Conservation (phyloP, 2,113 vertebrate genomes). For the Stictonetta naevosa region DNA sequence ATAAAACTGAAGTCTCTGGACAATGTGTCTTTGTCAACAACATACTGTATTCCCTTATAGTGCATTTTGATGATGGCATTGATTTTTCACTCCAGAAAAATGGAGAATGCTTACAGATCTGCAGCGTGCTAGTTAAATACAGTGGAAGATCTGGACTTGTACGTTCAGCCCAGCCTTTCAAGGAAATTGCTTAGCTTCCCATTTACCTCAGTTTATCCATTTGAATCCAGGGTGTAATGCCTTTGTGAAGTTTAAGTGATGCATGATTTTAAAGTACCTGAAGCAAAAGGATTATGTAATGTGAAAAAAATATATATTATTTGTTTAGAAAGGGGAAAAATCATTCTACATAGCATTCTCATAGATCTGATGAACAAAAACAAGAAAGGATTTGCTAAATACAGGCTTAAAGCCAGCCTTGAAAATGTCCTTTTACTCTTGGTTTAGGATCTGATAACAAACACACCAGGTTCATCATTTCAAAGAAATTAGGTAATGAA, state of each 20-base stretch:
- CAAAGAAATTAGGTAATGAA: slow-evolving; percentile 33
- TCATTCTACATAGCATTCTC: neutral
- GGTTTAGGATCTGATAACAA: neutral
- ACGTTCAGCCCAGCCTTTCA: neutral
- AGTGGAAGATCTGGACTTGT: neutral
- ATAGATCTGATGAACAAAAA: neutral
- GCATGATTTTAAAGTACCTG: neutral
- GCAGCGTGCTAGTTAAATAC: neutral
- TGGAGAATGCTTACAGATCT: neutral
- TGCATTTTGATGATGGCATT: neutral
- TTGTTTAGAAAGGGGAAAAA: neutral
- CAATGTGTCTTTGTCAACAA: neutral
- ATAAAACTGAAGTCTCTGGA: neutral
- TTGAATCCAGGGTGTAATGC: neutral
- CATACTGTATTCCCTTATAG: neutral
- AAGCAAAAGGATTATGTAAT: neutral
- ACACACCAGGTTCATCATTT: neutral
- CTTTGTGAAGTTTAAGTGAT: neutral
- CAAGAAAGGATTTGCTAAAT: neutral
- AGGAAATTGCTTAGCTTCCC: neutral
- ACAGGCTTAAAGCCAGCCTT: neutral
- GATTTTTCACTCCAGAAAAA: neutral
- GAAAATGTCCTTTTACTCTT: slow-evolving; percentile 4
- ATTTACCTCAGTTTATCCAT: neutral
- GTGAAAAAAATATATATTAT: fast-evolving